phyloP scores from a whole-genome alignment of 1,140 invertebrate genomes.

The Pararge aegeria region DNA sequence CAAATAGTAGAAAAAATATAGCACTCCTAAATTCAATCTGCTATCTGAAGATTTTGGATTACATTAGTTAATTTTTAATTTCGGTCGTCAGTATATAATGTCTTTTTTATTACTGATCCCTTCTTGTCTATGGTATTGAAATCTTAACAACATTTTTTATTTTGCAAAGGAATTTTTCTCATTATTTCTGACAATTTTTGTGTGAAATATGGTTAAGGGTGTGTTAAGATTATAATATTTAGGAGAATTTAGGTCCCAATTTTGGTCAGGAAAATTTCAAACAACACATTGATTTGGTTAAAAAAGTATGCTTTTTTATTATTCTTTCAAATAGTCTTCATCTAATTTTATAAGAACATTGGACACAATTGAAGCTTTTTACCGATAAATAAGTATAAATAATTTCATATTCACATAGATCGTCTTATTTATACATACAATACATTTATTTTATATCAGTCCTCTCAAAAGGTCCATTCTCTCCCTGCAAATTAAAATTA shows the following conservation, averaged over 20 bases:
- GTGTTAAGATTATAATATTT: background rate
- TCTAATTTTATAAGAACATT: conserved; percentile 80
- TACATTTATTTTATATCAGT: conserved; percentile 79
- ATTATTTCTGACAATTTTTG: no score
- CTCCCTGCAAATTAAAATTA: conserved; percentile 78
- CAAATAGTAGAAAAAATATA: no score
- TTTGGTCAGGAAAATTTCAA: conserved; percentile 29
- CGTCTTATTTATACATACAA: conserved; percentile 78
- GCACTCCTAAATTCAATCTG: no score
- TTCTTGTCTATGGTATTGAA: no score
- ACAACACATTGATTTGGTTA: conserved; percentile 72
- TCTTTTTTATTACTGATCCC: no score
- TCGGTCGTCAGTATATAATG: no score
- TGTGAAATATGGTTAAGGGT: no score
- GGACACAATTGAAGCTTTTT: conserved; percentile 80
- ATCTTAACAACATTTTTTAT: no score
- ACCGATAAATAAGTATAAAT: conserved; percentile 80
- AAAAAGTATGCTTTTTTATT: conserved; percentile 80
- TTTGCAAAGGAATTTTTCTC: no score
- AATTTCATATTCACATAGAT: conserved; percentile 80
- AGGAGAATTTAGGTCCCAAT: background rate
- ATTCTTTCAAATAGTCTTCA: conserved; percentile 79
- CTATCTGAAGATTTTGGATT: no score
- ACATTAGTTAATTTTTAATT: no score
- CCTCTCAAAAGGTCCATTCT: conserved; percentile 79